These are phyloP conservation scores for Pelodytes ibericus DNA, from an alignment of 2,797 vertebrate species.

Conservation along the genomic window DNA sequence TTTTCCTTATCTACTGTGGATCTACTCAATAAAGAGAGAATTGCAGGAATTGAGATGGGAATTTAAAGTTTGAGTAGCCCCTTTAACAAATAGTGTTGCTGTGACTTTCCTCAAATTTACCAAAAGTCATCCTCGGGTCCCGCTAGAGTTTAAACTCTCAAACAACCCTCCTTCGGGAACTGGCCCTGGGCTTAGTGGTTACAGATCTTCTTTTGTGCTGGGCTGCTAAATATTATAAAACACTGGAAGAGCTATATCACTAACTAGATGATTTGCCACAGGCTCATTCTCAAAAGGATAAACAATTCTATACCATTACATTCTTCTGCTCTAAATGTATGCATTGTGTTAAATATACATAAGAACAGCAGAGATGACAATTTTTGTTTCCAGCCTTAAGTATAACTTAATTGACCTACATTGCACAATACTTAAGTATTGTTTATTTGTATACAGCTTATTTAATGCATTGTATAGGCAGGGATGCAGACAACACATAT, in stretches of 20 bases:
- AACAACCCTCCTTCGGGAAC: not conserved
- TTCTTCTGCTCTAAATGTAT: not conserved
- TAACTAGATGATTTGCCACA: not conserved
- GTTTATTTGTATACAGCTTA: no score
- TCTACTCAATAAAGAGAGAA: no score
- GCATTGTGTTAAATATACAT: not conserved
- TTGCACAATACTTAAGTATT: not conserved
- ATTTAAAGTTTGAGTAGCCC: no score
- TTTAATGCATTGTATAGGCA: no score
- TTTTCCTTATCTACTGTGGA: no score
- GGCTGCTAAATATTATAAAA: constrained; percentile 6
- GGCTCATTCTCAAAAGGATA: no score
- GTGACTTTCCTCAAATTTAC: not conserved
- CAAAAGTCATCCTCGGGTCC: constrained; percentile 25
- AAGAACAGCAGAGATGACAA: no score
- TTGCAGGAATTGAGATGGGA: no score
- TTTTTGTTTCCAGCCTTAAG: not conserved
- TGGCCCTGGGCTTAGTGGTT: not conserved
- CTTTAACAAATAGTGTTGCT: no score
- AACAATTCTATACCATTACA: constrained; percentile 2
- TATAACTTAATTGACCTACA: not conserved
- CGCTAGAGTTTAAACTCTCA: not conserved
- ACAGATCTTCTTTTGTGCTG: constrained; percentile 9
- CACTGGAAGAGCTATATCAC: not conserved
- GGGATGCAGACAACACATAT: not conserved